Conservation (phyloP, 2,888 invertebrate genomes). For the Agrotis ipsilon region DNA sequence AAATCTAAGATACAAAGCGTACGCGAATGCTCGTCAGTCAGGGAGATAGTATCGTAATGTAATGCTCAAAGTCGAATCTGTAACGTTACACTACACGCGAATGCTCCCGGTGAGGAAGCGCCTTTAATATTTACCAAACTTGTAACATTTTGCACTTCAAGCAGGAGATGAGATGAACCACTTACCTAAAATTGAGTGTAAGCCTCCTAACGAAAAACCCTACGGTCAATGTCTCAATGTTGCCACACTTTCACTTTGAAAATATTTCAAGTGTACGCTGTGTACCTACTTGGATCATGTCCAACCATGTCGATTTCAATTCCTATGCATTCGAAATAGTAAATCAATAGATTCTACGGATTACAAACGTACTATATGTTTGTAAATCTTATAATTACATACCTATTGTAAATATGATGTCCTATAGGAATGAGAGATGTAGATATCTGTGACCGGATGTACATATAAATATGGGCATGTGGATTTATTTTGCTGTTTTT, state of each 20-base stretch:
- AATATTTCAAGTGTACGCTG: slow-evolving; percentile 3
- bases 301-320: slow-evolving; percentile 11
- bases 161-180: too few species aligned
- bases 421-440: too few species aligned
- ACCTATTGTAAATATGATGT: not conserved
- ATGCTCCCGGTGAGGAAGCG: too few species aligned
- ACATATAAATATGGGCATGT: too few species aligned
- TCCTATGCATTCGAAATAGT: not conserved
- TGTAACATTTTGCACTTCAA: too few species aligned
- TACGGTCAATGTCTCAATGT: not conserved
- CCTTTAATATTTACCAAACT: too few species aligned
- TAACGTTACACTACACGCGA: too few species aligned
- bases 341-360: not conserved
- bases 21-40: too few species aligned
- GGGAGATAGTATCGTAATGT: too few species aligned
- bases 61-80: too few species aligned
- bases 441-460: not conserved
- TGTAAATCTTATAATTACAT: not conserved
- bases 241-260: slow-evolving; percentile 4
- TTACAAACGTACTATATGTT: not conserved
- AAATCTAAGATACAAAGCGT: too few species aligned
- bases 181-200: not conserved
- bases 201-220: not conserved
- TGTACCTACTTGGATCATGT: slow-evolving; percentile 6
- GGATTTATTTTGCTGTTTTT: too few species aligned